Evolutionary conservation across 1,140 invertebrate genomes (phyloP), one percentile per base, ranked within the genome.

Genomic region (Lordiphosa mommai): DNA sequence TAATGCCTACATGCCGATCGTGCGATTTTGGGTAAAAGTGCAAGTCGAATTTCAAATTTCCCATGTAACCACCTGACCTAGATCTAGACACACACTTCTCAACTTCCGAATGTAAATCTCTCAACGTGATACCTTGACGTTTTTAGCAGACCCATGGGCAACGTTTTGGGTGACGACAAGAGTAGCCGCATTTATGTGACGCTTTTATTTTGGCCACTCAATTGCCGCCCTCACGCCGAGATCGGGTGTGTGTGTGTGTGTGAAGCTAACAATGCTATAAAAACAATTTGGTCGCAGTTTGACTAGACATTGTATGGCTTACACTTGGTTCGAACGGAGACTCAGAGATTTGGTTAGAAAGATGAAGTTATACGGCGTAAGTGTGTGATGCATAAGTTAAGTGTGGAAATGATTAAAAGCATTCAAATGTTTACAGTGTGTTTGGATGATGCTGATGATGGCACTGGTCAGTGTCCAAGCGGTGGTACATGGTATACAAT

Each of bases 401-500:
- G 6, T 27, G 17, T 8, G 17, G n/a, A 10, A 43, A 4, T 27
- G 12, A 43, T 13, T 17, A 12, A 27, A 23, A 23, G 5, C 12
- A 43, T 38, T 3, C 12, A 6, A 13, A 3, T 14, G n/a, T 34
- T 30, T 17, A 0, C 29, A 67, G 63, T 14, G 44, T 29, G 12
- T 29, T 12, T 4, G 43, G 8, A 10, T 67, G 1, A 12, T 36
- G 7, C 7, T 33, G n/a, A 20, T 49, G 4, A 6, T 67, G 32
- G 52, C 52, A 8, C 1, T 57, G 8, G n/a, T 27, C 17, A 20
- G 17, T 3, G 14, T 66, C 3, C 51, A 67, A 12, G 63, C 63
- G 7, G 63, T 67, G 7, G 63, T 67, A 9, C 61, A 58, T 4
- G 63, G 29, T 8, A 50, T 59, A 23, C 20, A 23, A 23, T 23